Evolutionary conservation across 1,140 invertebrate species (phyloP).

Genomic region (Drosophila dunni): DNA sequence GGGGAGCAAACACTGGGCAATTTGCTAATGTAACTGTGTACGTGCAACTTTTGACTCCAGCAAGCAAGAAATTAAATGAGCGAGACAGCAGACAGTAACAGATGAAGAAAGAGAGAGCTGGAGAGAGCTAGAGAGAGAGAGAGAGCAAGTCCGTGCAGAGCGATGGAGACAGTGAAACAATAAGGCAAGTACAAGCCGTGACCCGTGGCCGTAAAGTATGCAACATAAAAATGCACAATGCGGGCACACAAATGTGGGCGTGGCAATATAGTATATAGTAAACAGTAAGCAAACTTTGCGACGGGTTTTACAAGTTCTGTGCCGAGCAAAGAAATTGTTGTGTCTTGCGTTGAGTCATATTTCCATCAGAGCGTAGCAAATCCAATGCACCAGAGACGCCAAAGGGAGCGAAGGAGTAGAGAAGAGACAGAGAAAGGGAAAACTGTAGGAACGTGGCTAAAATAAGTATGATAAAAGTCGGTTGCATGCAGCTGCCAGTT

Average conservation of each 20-base stretch:
- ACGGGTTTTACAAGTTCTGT: slow-evolving; percentile 59
- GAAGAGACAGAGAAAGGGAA: slow-evolving; percentile 51
- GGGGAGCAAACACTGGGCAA: slow-evolving; percentile 52
- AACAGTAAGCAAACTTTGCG: slow-evolving; percentile 65
- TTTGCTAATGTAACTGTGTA: slow-evolving; percentile 72
- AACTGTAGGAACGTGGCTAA: no score
- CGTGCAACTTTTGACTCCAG: slow-evolving; percentile 64
- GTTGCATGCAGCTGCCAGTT: slow-evolving; percentile 50
- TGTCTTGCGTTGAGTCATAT: slow-evolving; percentile 65
- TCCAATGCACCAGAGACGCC: background rate
- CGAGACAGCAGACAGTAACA: slow-evolving; percentile 5
- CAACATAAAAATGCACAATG: slow-evolving; percentile 50
- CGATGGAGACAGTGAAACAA: slow-evolving; percentile 35
- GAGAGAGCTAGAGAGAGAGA: background rate
- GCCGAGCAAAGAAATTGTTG: slow-evolving; percentile 51
- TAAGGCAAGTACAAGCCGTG: slow-evolving; percentile 35
- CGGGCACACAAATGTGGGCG: slow-evolving; percentile 44
- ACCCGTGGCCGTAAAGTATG: slow-evolving; percentile 50
- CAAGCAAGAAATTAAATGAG: slow-evolving; percentile 67
- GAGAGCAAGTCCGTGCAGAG: background rate
- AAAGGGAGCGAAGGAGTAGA: background rate
- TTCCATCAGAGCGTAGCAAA: slow-evolving; percentile 41
- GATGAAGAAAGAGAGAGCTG: background rate
- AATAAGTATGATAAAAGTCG: slow-evolving; percentile 45
- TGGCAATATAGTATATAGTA: slow-evolving; percentile 40